phyloP scores from a whole-genome alignment of 2,888 invertebrate species.

The Sphaerophoria taeniata region DNA sequence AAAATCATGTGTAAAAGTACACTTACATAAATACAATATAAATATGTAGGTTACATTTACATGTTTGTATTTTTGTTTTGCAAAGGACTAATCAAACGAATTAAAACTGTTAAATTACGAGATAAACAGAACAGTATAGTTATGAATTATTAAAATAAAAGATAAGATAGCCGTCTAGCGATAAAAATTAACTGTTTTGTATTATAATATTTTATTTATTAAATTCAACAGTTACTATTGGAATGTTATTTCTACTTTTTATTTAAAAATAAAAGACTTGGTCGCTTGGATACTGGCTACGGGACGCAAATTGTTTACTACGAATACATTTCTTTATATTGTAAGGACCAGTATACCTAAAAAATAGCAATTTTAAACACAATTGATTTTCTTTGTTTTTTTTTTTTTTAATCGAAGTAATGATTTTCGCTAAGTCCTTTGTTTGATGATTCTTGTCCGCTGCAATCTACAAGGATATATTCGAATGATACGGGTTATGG shows the following conservation, averaged over 20 bases:
- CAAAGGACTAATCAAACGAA: neutral
- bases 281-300: constrained; percentile 13
- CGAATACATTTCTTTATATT: constrained; percentile 31
- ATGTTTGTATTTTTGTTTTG: neutral
- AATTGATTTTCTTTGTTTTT: neutral
- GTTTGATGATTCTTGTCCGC: neutral
- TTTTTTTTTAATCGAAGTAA: too few relatives aligned
- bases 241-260: constrained; percentile 35
- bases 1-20: constrained; percentile 53
- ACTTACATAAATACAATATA: constrained; percentile 48
- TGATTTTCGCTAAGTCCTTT: neutral
- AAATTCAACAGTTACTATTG: constrained; percentile 33
- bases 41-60: neutral
- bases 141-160: neutral
- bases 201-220: constrained; percentile 25
- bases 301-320: constrained; percentile 50
- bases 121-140: neutral
- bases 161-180: constrained; percentile 41
- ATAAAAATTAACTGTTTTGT: constrained; percentile 5
- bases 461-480: constrained; percentile 3
- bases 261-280: constrained; percentile 28
- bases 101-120: neutral
- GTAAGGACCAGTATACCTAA: constrained; percentile 12
- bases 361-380: constrained; percentile 14
- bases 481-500: constrained; percentile 28